phyloP scores from a whole-genome alignment of 92 coral and sea anemone species.

The Plumapathes pennacea region DNA sequence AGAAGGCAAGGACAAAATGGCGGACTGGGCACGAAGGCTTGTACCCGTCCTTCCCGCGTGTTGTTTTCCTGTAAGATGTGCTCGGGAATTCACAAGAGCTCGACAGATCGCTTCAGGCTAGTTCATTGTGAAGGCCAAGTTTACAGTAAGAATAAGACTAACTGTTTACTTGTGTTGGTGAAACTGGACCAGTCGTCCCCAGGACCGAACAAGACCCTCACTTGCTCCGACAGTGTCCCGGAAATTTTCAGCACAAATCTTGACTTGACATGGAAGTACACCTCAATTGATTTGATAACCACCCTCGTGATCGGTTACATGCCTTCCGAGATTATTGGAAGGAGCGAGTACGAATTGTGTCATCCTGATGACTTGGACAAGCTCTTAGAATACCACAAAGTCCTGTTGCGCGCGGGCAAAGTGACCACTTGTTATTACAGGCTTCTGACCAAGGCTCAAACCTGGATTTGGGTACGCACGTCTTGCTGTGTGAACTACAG shows the following conservation, averaged over 20 bases:
- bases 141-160: too few relatives aligned
- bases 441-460: slow-evolving; percentile 55
- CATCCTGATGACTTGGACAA: slow-evolving; percentile 47
- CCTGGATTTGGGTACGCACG: slow-evolving; percentile 60
- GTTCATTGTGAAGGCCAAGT: too few relatives aligned
- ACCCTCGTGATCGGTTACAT: slow-evolving; percentile 36
- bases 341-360: slow-evolving; percentile 35
- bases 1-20: too few relatives aligned
- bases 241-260: slow-evolving; percentile 46
- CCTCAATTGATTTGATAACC: slow-evolving; percentile 25
- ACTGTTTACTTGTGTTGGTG: slow-evolving; percentile 7
- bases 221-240: slow-evolving; percentile 9
- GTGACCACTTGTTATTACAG: slow-evolving; percentile 67
- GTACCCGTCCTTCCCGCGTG: too few relatives aligned
- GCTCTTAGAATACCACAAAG: slow-evolving; percentile 35
- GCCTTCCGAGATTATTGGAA: slow-evolving; percentile 39
- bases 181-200: slow-evolving; percentile 12
- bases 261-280: slow-evolving; percentile 28
- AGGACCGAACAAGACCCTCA: slow-evolving; percentile 11
- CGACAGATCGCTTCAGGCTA: too few relatives aligned
- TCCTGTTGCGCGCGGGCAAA: slow-evolving; percentile 43
- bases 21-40: too few relatives aligned
- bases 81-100: too few relatives aligned
- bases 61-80: too few relatives aligned
- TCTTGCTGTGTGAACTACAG: slow-evolving; percentile 52